Evolutionary conservation across 2,888 invertebrate genomes (phyloP).

Genomic region (Caenorhabditis sinica): DNA sequence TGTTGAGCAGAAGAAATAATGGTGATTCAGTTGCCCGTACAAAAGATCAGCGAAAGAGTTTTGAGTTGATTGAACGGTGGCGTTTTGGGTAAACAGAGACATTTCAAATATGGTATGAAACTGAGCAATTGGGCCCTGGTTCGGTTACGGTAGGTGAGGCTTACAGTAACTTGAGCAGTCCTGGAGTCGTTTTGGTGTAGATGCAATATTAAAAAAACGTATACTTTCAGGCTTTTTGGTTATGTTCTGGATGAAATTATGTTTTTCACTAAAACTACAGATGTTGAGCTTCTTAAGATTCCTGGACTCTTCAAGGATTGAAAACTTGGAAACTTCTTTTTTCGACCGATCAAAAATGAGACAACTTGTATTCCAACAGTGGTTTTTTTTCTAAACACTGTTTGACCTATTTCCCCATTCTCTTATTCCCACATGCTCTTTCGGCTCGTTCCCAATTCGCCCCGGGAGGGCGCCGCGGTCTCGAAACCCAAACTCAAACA

Average conservation of each 20-base stretch:
- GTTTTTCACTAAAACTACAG: too few relatives aligned
- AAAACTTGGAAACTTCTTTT: too few relatives aligned
- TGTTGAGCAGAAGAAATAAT: slow-evolving; percentile 16
- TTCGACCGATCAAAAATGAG: slow-evolving; percentile 9
- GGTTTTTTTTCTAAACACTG: slow-evolving; percentile 8
- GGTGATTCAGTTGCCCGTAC: not conserved
- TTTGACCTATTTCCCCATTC: slow-evolving; percentile 7
- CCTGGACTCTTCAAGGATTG: too few relatives aligned
- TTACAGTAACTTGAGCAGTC: too few relatives aligned
- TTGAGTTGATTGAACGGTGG: not conserved
- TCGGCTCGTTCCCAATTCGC: slow-evolving; percentile 10
- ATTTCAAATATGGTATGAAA: not conserved
- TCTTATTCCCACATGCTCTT: slow-evolving; percentile 8
- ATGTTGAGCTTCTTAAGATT: too few relatives aligned
- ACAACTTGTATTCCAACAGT: slow-evolving; percentile 5
- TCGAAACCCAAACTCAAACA: slow-evolving; percentile 60
- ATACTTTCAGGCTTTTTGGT: too few relatives aligned
- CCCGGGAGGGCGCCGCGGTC: slow-evolving; percentile 10
- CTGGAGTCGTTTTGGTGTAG: too few relatives aligned
- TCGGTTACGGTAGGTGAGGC: too few relatives aligned
- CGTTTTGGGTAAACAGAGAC: slow-evolving; percentile 4
- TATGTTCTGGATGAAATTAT: too few relatives aligned
- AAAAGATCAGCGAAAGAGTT: slow-evolving; percentile 2
- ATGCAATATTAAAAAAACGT: too few relatives aligned
- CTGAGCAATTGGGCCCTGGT: too few relatives aligned